Evolutionary conservation across 2,797 vertebrate species (phyloP).

Genomic region (Xenopus petersii): DNA sequence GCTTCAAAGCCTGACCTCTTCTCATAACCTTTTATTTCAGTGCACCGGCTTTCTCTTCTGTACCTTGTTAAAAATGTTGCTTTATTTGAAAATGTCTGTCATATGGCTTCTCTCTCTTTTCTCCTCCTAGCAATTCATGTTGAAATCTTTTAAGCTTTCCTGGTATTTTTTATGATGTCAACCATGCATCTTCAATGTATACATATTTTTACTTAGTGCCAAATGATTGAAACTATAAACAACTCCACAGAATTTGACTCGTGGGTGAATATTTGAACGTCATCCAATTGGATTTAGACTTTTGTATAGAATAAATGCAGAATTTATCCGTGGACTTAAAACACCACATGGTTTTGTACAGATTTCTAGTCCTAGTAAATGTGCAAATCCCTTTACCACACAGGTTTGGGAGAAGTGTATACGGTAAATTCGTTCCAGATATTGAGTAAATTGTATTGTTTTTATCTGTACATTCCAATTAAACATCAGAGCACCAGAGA

Average conservation of each 20-base stretch:
- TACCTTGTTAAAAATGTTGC: slow-evolving; percentile 23
- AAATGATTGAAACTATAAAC: slow-evolving; percentile 7
- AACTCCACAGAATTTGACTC: background rate
- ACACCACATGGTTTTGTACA: slow-evolving; percentile 5
- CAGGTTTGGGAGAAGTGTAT: background rate
- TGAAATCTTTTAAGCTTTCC: background rate
- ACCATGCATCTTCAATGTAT: slow-evolving; percentile 6
- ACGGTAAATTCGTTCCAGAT: background rate
- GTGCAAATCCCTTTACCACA: background rate
- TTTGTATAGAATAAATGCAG: background rate
- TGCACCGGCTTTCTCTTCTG: slow-evolving; percentile 22
- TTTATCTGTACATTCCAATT: background rate
- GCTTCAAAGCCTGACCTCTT: slow-evolving; percentile 34
- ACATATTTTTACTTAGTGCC: background rate
- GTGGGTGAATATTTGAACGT: background rate
- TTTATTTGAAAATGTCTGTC: slow-evolving; percentile 25
- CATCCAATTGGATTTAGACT: background rate
- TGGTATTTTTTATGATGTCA: background rate
- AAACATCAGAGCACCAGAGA: background rate
- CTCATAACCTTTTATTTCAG: slow-evolving; percentile 16
- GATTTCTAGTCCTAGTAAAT: background rate
- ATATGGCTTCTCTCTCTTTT: slow-evolving; percentile 3
- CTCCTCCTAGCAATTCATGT: slow-evolving; percentile 7
- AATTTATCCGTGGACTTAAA: background rate
- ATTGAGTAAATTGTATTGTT: background rate